Evolutionary conservation across 2,113 vertebrate species (phyloP).

Genomic region (Hylia prasina): DNA sequence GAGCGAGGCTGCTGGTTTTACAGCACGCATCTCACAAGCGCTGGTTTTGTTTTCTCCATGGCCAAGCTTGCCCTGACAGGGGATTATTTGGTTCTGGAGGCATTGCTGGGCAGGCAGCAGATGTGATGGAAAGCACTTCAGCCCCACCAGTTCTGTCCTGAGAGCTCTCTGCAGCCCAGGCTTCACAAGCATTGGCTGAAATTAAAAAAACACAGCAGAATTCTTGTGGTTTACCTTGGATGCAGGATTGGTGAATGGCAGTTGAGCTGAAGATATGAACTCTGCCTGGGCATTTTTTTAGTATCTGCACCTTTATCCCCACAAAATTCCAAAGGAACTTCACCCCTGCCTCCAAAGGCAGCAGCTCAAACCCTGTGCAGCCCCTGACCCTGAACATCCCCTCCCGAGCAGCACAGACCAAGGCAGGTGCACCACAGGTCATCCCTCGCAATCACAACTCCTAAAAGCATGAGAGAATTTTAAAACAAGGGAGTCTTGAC

Average conservation of each 20-base stretch:
- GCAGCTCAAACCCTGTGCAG: not conserved
- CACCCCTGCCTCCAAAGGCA: not conserved
- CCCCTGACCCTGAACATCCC: not conserved
- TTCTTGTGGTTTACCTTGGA: not conserved
- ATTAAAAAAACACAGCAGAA: not conserved
- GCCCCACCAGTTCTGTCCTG: not conserved
- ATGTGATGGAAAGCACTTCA: not conserved
- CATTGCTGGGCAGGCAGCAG: not conserved
- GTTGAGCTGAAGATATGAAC: fast-evolving
- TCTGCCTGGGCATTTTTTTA: not conserved
- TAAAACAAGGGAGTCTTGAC: not conserved
- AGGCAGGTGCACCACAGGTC: not conserved
- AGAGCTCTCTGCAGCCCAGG: not conserved
- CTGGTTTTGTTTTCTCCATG: not conserved
- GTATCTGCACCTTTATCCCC: not conserved
- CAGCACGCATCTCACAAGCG: not conserved
- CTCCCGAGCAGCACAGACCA: not conserved
- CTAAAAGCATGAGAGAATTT: fast-evolving
- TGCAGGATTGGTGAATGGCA: not conserved
- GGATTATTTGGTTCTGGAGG: not conserved
- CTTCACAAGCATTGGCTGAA: not conserved
- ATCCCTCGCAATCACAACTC: not conserved
- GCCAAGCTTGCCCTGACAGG: not conserved
- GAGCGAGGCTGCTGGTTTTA: not conserved
- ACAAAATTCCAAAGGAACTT: not conserved